These are phyloP conservation scores for Tinea semifulvella DNA, from an alignment of 2,888 invertebrate species.

Conservation along the genomic window DNA sequence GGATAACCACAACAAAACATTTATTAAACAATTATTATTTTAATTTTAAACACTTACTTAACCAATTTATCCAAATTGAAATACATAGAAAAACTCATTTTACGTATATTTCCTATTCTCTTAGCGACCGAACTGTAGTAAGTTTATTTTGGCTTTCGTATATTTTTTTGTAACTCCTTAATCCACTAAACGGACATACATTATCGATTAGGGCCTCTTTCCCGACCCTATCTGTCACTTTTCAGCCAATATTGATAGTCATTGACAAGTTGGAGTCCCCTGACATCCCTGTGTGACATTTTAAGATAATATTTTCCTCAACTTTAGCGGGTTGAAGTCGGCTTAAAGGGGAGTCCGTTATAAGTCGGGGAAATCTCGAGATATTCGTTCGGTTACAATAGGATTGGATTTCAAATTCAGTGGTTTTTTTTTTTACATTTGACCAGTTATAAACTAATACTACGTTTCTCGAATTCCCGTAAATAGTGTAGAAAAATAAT, in stretches of 20 bases:
- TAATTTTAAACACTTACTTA: too few relatives aligned
- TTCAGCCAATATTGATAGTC: conserved; percentile 59
- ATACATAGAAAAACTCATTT: too few relatives aligned
- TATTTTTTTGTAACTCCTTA: conserved; percentile 26
- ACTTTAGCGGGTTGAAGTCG: not conserved
- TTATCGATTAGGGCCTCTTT: conserved; percentile 55
- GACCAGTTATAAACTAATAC: not conserved
- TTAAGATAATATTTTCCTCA: conserved; percentile 8
- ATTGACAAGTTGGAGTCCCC: conserved; percentile 41
- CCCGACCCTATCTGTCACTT: conserved; percentile 59
- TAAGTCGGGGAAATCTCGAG: not conserved
- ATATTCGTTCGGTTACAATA: not conserved
- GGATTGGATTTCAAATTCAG: not conserved
- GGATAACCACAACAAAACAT: too few relatives aligned
- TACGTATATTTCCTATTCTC: too few relatives aligned
- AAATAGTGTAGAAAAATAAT: too few relatives aligned
- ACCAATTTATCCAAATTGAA: too few relatives aligned
- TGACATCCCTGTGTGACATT: conserved; percentile 31
- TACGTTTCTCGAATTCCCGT: too few relatives aligned
- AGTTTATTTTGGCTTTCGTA: too few relatives aligned
- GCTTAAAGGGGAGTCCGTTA: conserved; percentile 1
- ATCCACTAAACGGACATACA: conserved; percentile 50
- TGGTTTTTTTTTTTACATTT: not conserved
- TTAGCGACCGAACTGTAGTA: too few relatives aligned
- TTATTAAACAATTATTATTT: too few relatives aligned